Evolutionary conservation across 1,140 invertebrate species (phyloP).

Genomic region (Nomia melanderi): DNA sequence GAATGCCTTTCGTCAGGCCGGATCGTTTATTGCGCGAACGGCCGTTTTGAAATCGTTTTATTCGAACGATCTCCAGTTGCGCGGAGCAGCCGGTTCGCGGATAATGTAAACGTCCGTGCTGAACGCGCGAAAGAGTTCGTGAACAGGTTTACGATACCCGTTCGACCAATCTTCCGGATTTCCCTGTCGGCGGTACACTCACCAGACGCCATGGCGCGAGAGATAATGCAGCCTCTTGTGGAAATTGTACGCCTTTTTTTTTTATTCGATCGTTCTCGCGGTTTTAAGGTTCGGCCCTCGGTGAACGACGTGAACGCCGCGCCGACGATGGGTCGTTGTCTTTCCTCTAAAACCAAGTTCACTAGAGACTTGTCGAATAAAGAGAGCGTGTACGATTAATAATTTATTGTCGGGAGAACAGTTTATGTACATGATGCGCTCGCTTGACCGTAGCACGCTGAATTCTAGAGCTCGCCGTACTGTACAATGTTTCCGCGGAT

Average conservation of each 20-base stretch:
- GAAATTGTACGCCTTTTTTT: too few relatives aligned
- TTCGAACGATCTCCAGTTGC: neutral
- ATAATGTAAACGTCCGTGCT: neutral
- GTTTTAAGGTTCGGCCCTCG: conserved; percentile 14
- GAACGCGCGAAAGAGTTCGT: neutral
- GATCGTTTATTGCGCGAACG: too few relatives aligned
- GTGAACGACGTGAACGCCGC: neutral
- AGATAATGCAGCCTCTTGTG: conserved; percentile 23
- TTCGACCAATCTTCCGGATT: neutral
- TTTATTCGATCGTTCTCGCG: neutral
- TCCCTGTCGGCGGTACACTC: conserved; percentile 8
- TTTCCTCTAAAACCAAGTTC: conserved; percentile 24
- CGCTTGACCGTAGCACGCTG: neutral
- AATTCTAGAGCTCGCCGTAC: neutral
- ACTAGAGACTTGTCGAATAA: neutral
- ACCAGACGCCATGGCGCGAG: conserved; percentile 33
- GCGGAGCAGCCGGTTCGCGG: neutral
- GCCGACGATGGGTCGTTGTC: conserved; percentile 38
- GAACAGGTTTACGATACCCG: conserved; percentile 7
- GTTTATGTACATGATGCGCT: neutral
- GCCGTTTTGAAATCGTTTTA: neutral
- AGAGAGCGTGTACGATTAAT: neutral
- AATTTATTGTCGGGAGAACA: conserved; percentile 1
- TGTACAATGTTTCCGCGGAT: conserved; percentile 1
- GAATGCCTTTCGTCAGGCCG: too few relatives aligned